phyloP scores from a whole-genome alignment of 2,797 vertebrate species.

The Brachyalestes nurse region DNA sequence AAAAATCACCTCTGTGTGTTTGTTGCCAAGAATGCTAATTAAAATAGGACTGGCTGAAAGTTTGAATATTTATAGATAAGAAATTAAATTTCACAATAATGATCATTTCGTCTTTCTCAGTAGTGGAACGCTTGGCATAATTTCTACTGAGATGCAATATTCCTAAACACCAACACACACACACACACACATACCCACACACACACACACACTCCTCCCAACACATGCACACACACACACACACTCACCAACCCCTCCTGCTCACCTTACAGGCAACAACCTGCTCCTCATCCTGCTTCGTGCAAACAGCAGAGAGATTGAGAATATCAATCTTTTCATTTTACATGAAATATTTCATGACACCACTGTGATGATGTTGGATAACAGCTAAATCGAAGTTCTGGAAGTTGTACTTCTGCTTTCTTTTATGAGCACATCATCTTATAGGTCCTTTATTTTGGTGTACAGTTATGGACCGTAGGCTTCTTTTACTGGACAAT shows the following conservation, averaged over 20 bases:
- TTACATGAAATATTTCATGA: not conserved
- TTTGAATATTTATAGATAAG: conserved; percentile 65
- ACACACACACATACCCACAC: too few species aligned
- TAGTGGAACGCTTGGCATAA: conserved; percentile 29
- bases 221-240: conserved; percentile 6
- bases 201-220: not conserved
- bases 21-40: conserved; percentile 63
- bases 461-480: too few species aligned
- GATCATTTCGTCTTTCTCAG: conserved; percentile 54
- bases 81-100: conserved; percentile 65
- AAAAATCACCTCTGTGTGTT: conserved; percentile 46
- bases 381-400: too few species aligned
- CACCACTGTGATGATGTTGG: not conserved
- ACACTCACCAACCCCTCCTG: not conserved
- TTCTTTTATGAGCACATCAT: too few species aligned
- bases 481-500: too few species aligned
- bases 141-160: conserved; percentile 21
- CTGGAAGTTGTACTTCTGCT: too few species aligned
- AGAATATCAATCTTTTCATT: too few species aligned
- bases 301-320: conserved; percentile 12
- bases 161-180: not conserved
- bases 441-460: too few species aligned
- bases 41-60: conserved; percentile 60
- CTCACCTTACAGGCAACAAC: conserved; percentile 52
- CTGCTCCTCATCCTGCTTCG: conserved; percentile 48